phyloP scores from a whole-genome alignment of 2,113 vertebrate genomes.

The Pterophyllum scalare region DNA sequence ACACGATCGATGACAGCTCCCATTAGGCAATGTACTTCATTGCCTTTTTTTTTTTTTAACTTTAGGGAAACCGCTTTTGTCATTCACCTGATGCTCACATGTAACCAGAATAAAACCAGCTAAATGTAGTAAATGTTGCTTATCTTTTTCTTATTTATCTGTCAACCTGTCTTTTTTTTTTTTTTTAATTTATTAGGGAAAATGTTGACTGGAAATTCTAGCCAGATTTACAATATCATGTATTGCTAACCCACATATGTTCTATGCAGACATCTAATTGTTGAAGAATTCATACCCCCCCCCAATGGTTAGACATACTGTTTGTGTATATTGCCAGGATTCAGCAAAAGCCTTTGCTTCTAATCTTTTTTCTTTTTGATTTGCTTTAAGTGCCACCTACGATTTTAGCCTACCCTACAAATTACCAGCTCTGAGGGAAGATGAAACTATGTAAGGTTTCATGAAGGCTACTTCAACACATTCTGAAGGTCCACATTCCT shows the following conservation, averaged over 20 bases:
- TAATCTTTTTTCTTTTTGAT: neutral
- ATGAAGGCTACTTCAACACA: constrained; percentile 2
- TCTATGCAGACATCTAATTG: constrained; percentile 53
- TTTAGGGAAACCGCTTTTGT: neutral
- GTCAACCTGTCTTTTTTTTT: constrained; percentile 8
- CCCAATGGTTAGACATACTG: neutral
- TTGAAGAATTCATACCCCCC: neutral
- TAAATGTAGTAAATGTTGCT: constrained; percentile 19
- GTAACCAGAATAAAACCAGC: constrained; percentile 33
- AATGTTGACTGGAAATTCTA: neutral
- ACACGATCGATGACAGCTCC: neutral
- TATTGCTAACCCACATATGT: constrained; percentile 26
- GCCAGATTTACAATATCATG: neutral
- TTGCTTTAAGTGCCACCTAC: constrained; percentile 42
- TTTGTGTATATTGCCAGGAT: constrained; percentile 40
- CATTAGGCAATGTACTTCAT: neutral
- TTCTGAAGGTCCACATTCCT: constrained; percentile 44
- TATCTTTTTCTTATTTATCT: constrained; percentile 18
- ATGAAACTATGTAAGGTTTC: constrained; percentile 28
- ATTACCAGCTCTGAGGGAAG: constrained; percentile 11
- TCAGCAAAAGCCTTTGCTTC: constrained; percentile 41
- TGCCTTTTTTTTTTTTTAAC: neutral
- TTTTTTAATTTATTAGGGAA: neutral
- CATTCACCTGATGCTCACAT: neutral
- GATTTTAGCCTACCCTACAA: neutral